These are phyloP conservation scores for Sebastes vulpes DNA, from an alignment of 2,797 vertebrate species.

Conservation along the genomic window DNA sequence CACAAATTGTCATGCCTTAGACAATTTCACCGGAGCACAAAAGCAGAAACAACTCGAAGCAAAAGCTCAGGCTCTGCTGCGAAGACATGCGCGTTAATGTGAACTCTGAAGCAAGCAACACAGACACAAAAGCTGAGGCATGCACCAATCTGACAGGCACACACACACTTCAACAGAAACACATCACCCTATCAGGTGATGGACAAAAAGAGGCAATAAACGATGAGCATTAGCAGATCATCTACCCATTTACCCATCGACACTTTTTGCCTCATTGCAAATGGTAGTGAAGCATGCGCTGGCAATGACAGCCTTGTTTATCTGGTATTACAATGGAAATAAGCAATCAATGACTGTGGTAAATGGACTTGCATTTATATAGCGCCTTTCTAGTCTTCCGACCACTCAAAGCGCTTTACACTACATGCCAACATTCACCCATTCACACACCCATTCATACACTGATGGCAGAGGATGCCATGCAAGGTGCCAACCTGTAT, in stretches of 20 bases:
- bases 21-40: slow-evolving; percentile 40
- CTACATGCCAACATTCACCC: not conserved
- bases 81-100: not conserved
- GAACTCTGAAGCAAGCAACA: not conserved
- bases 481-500: not conserved
- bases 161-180: not conserved
- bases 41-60: slow-evolving; percentile 31
- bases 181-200: not conserved
- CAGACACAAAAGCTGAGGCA: not conserved
- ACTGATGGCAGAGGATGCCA: not conserved
- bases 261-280: not conserved
- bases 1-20: slow-evolving; percentile 50
- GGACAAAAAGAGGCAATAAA: not conserved
- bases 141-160: not conserved
- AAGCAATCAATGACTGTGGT: not conserved
- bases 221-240: not conserved
- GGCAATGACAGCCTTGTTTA: not conserved
- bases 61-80: slow-evolving; percentile 1
- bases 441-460: not conserved
- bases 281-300: not conserved
- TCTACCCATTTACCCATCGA: not conserved
- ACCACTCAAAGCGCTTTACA: not conserved
- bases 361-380: no score
- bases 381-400: not conserved
- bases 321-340: not conserved